Evolutionary conservation across 2,888 invertebrate species (phyloP).

Genomic region (Cacoxenus indagator): DNA sequence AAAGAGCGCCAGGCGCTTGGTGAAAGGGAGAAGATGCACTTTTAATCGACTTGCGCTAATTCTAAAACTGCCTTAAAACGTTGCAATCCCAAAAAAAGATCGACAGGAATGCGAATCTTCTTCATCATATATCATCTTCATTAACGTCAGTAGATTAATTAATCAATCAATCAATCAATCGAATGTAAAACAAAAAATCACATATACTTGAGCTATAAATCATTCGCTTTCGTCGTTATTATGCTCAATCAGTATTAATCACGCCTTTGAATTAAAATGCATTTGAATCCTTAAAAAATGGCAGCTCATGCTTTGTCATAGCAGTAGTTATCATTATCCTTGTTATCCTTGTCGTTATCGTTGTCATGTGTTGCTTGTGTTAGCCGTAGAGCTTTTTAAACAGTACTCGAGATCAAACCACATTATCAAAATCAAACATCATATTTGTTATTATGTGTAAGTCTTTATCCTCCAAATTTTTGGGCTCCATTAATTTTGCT

Average conservation of each 20-base stretch:
- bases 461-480: slow-evolving; percentile 31
- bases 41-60: no score
- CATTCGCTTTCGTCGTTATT: neutral
- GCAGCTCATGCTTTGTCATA: slow-evolving; percentile 8
- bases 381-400: slow-evolving; percentile 40
- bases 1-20: slow-evolving; percentile 1
- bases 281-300: neutral
- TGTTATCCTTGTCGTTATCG: neutral
- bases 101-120: neutral
- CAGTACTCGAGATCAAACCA: slow-evolving; percentile 52
- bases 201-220: slow-evolving; percentile 22
- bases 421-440: slow-evolving; percentile 45
- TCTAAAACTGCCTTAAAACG: neutral
- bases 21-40: neutral
- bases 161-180: slow-evolving; percentile 11
- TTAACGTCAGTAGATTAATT: neutral
- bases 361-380: neutral
- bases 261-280: neutral
- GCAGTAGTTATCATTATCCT: no score
- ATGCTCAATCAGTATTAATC: slow-evolving; percentile 12
- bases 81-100: neutral
- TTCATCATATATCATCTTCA: neutral
- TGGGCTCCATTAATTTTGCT: slow-evolving; percentile 35
- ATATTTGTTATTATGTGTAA: slow-evolving; percentile 27
- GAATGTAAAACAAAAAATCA: slow-evolving; percentile 16